A percentile compares a stretch with the other conserved stretches of the same genome.
These are phyloP conservation scores for Oxyura jamaicensis DNA, from an alignment of 2,113 vertebrate species.

Conservation along the genomic window DNA sequence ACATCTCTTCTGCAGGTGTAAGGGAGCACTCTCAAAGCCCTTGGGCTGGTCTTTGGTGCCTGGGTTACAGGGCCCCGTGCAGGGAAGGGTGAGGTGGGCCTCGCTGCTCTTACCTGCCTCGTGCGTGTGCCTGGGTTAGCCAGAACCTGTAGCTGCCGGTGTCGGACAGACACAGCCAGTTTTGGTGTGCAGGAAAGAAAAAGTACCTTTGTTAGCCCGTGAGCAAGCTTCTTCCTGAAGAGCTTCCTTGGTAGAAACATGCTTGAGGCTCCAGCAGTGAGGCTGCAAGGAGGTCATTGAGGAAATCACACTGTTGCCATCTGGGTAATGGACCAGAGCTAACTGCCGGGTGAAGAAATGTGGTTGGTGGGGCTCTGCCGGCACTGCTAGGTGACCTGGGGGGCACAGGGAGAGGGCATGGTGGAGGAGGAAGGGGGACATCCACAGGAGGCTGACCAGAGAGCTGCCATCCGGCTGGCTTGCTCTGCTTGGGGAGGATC, in stretches of 20 bases:
- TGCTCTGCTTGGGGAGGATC: neutral
- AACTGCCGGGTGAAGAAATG: neutral
- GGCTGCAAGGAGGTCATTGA: neutral
- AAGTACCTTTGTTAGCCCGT: neutral
- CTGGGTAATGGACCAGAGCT: neutral
- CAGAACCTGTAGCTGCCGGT: neutral
- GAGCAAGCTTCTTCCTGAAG: neutral
- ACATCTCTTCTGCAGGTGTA: neutral
- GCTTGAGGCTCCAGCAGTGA: neutral
- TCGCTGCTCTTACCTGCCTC: neutral
- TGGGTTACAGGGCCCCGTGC: neutral
- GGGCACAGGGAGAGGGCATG: neutral
- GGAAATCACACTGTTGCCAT: rapidly evolving
- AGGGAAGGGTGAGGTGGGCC: neutral
- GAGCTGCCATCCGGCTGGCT: neutral
- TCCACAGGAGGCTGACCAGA: neutral
- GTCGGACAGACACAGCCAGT: neutral
- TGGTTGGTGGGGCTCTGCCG: neutral
- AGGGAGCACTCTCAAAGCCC: neutral
- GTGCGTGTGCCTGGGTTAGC: neutral
- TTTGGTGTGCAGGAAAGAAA: neutral
- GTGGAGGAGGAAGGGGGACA: neutral
- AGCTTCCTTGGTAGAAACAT: neutral
- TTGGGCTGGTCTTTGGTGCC: rapidly evolving
- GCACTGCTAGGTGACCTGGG: neutral